phyloP scores from a whole-genome alignment of 2,888 invertebrate genomes.

The Hyposoter didymator region DNA sequence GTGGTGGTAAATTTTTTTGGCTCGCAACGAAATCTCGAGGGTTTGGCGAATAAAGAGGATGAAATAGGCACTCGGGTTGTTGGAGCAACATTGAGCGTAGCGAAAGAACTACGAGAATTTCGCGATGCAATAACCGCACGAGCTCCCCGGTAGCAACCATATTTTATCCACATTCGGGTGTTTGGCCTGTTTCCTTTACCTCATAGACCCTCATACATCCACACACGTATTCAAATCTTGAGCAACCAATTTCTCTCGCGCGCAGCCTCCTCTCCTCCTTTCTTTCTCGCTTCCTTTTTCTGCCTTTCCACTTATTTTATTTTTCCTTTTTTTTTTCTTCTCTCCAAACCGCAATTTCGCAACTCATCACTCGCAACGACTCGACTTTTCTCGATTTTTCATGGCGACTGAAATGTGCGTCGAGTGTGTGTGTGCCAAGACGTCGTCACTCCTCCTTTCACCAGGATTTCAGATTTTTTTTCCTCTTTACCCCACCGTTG shows the following conservation, averaged over 20 bases:
- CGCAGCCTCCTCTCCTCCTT: slow-evolving; percentile 61
- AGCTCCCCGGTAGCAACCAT: slow-evolving; percentile 65
- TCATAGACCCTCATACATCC: not conserved
- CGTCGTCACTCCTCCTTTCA: slow-evolving; percentile 27
- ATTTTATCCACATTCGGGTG: slow-evolving; percentile 55
- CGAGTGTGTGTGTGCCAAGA: slow-evolving; percentile 23
- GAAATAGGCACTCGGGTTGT: slow-evolving; percentile 41
- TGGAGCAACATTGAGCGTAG: slow-evolving; percentile 33
- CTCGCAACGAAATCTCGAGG: slow-evolving; percentile 9
- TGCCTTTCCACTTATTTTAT: not conserved
- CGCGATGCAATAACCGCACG: slow-evolving; percentile 55
- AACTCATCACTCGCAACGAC: slow-evolving; percentile 30
- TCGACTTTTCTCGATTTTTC: slow-evolving; percentile 21
- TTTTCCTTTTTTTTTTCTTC: not conserved
- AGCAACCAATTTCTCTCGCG: slow-evolving; percentile 54
- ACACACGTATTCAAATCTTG: slow-evolving; percentile 16
- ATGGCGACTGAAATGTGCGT: not conserved
- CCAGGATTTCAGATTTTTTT: slow-evolving; percentile 6
- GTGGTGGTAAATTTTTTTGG: slow-evolving; percentile 12
- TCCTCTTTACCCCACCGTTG: no score
- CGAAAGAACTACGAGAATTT: slow-evolving; percentile 35
- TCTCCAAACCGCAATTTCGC: slow-evolving; percentile 12
- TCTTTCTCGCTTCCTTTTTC: slow-evolving; percentile 16
- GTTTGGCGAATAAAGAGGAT: slow-evolving; percentile 27
- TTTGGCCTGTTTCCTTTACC: slow-evolving; percentile 3